Conservation (phyloP, 2,888 invertebrate species). For the Watsonalla cultraria region DNA sequence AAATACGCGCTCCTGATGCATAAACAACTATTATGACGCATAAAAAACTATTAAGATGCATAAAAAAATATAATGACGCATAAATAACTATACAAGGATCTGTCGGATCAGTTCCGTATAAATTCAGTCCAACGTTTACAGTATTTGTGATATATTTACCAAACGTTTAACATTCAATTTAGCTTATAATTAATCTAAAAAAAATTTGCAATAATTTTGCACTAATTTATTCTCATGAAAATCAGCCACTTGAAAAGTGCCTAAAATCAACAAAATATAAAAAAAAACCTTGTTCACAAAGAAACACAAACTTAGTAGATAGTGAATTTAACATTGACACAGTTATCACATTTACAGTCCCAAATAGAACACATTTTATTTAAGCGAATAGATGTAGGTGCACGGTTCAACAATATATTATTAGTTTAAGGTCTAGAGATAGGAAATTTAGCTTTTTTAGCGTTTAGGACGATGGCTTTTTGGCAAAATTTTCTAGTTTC, state of each 20-base stretch:
- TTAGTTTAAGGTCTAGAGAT: constrained; percentile 38
- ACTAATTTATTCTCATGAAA: constrained; percentile 41
- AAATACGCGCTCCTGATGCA: constrained; percentile 84
- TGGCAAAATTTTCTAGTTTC: constrained; percentile 60
- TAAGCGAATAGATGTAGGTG: constrained; percentile 41
- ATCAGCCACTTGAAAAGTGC: constrained; percentile 68
- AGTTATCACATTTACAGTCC: constrained; percentile 38
- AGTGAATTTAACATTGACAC: constrained; percentile 33
- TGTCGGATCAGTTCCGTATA: constrained; percentile 18
- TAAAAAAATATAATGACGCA: constrained; percentile 6
- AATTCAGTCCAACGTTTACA: constrained; percentile 69
- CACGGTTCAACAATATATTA: constrained; percentile 57
- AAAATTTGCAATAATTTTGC: constrained; percentile 49
- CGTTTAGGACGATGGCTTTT: constrained; percentile 61
- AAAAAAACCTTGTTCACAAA: constrained; percentile 29
- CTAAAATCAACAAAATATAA: constrained; percentile 40
- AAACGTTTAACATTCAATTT: constrained; percentile 51
- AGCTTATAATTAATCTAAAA: constrained; percentile 51
- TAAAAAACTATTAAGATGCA: constrained; percentile 6
- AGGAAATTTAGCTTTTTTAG: constrained; percentile 69
- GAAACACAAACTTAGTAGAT: constrained; percentile 33
- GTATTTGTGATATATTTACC: constrained; percentile 70
- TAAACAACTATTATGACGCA: constrained; percentile 34
- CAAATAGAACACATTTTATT: constrained; percentile 44
- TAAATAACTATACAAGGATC: constrained; percentile 15